These are phyloP conservation scores for Sarcophaga subvicina DNA, from an alignment of 2,888 invertebrate genomes.

Conservation along the genomic window DNA sequence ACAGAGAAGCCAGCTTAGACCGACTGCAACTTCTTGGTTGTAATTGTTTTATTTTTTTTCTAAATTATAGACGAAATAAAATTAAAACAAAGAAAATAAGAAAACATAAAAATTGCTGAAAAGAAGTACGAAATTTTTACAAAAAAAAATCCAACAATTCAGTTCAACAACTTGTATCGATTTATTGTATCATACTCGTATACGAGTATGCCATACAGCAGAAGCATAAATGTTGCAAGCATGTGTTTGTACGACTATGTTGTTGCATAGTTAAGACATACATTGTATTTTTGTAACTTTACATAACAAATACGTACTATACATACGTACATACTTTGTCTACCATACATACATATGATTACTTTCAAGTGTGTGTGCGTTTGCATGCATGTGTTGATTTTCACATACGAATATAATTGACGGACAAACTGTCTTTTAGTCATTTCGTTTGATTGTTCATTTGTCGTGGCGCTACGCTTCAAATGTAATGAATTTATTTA, in stretches of 20 bases:
- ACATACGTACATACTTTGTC: not conserved
- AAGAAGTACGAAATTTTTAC: slow-evolving; percentile 39
- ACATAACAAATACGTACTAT: not conserved
- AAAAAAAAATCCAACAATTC: slow-evolving; percentile 39
- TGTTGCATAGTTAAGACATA: no score
- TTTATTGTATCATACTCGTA: not conserved
- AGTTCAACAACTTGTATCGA: slow-evolving; percentile 55
- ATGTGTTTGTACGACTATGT: no score
- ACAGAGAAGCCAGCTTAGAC: no score
- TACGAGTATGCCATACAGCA: no score
- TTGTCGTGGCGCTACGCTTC: slow-evolving; percentile 67
- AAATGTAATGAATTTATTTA: slow-evolving; percentile 65
- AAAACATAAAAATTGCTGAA: slow-evolving; percentile 44
- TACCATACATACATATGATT: not conserved
- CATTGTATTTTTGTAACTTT: no score
- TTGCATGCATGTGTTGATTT: not conserved
- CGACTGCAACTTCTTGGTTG: not conserved
- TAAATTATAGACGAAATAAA: slow-evolving; percentile 53
- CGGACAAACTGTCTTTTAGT: slow-evolving; percentile 53
- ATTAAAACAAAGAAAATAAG: not conserved
- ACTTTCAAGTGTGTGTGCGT: not conserved
- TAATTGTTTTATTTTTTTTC: not conserved
- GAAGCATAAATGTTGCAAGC: no score
- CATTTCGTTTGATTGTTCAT: slow-evolving; percentile 59
- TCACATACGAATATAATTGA: slow-evolving; percentile 13